Evolutionary conservation across 2,888 invertebrate genomes (phyloP), one percentile per base, ranked within the genome.

Genomic region (Rhaphigaster nebulosa): DNA sequence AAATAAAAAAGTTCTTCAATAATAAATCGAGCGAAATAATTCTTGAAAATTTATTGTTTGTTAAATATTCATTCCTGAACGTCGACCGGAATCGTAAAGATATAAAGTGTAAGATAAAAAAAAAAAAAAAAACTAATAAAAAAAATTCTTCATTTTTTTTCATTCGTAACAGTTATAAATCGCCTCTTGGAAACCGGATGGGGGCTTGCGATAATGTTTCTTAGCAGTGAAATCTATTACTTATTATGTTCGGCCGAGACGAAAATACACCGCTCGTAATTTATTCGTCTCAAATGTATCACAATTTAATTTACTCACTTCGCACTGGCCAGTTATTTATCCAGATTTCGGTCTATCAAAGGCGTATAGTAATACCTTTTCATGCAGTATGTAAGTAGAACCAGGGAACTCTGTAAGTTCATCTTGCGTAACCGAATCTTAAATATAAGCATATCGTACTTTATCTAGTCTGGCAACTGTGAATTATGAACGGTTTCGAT

Each of bases 11-110:
- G n/a, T 13, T 76, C 10, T 8, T 41, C 84, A 45, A 38, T 45
- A 84, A 84, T 45, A 84, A 45, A 84, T 84, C n/a, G 45, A 45
- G 26, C n/a, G 84, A 50, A 50, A 84, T 84, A 84, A 84, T 84
- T 84, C 84, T 50, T n/a, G 45, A 45, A 41, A 84, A 84, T 84
- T 84, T 84, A 84, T 84, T 84, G 84, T 45, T 84, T 38, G 45
- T 50, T 84, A 45, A 84, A 45, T 84, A 50, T 45, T 84, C 45
- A 45, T 84, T 45, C 45, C 45, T 50, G 41, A n/a, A n/a, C 45
- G 26, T 50, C 45, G 84, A 38, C n/a, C 23, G 45, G 38, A 45
- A 45, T 84, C 84, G n/a, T 84, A 45, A 84, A 45, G 45, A 45
- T n/a, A 84, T 84, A 50, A 45, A 84, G 20, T 38, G 70, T 76